Base-by-base conservation (phyloP, 2,113 vertebrate species). In the Melierax canorus region DNA sequence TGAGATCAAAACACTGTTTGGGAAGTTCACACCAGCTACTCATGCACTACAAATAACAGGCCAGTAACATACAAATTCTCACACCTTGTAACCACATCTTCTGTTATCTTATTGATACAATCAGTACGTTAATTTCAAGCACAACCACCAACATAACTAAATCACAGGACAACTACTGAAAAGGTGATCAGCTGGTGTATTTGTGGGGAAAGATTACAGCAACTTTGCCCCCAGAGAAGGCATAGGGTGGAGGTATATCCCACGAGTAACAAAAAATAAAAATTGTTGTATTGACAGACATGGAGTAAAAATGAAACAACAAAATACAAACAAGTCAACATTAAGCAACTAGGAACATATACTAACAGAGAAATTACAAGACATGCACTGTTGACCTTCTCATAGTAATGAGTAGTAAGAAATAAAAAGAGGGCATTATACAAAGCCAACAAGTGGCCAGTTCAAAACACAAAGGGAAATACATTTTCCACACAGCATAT, bases 21-120 rank as follows among this genome's bases (percentile, higher is more conserved):
- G 12, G 4, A 91, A 82, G 41, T 39, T 69, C 27, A 71, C 21
- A 32, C 3, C 7, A 77, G 12, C 11, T 68, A 66, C 19, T 72
- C 39, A 32, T 0, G 0, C 10, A 43, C 21, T 43, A 51, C 8
- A 74, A 18, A 38, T 19, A 43, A 67, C 12, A 68, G 19, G 18
- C 7, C 19, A 34, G 17, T 38, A 69, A 48, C 7, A 63, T 10
- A 38, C 1, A 41, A 46, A 51, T 73, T 77, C 26, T 46, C 7
- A 26, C 12, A 56, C 16, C 12, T 46, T 46, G 11, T 45, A 91
- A 89, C 7, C 4, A 5, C 32, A 76, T 27, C 19, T 86, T 74
- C 30, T 34, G 27, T 53, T 58, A 29, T 6, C 12, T 73, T 73
- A 36, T 24, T 71, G 13, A 69, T 23, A 64, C 4, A 73, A 73